Evolutionary conservation across 2,113 vertebrate genomes (phyloP).

Genomic region (Aphelocoma coerulescens): DNA sequence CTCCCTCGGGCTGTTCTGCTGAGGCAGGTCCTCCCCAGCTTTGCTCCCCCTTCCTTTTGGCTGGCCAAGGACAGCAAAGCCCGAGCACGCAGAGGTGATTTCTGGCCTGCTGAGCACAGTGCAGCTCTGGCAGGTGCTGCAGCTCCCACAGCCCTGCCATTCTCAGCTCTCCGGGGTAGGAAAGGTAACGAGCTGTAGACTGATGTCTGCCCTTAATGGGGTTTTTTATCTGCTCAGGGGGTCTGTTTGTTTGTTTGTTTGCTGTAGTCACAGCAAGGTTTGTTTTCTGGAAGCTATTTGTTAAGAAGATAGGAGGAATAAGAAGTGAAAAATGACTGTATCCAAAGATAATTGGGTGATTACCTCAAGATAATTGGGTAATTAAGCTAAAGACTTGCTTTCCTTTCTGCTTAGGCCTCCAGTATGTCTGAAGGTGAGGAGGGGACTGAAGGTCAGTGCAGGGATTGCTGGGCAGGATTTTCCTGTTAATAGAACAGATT

Average conservation of each 20-base stretch:
- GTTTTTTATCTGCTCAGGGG: neutral
- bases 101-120: neutral
- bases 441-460: neutral
- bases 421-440: neutral
- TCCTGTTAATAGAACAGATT: neutral
- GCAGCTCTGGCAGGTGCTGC: neutral
- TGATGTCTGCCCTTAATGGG: neutral
- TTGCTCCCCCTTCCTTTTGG: neutral
- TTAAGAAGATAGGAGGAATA: neutral
- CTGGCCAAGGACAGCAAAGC: neutral
- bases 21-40: neutral
- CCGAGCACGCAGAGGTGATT: neutral
- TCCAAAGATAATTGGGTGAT: neutral
- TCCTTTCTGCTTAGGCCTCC: neutral
- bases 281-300: neutral
- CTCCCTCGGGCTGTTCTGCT: neutral
- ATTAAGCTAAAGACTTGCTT: neutral
- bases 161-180: neutral
- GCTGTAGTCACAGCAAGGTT: neutral
- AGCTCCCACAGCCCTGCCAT: neutral
- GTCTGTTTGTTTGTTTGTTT: neutral
- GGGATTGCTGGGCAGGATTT: neutral
- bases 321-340: neutral
- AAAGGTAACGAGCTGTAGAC: neutral
- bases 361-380: neutral